Base-by-base conservation (phyloP, 1,140 invertebrate species). In the Pectinophora gossypiella region DNA sequence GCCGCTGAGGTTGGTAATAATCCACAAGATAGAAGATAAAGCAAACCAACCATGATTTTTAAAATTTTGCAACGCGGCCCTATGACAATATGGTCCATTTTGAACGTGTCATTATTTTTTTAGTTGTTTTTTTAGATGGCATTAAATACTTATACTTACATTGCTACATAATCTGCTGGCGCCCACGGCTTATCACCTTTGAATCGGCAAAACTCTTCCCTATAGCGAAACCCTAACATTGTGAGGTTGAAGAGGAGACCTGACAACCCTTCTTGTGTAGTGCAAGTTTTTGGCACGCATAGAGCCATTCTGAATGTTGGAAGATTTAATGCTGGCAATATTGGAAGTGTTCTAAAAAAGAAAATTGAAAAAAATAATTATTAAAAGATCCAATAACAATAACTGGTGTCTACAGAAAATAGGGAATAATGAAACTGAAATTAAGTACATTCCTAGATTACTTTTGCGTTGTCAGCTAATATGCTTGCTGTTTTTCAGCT, bases 201-300 rank as follows among this genome's bases (percentile, higher is more conserved):
- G 22, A 76, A 62, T 0, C 73, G 62, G 43, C 71, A 74, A 10
- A 53, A 61, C 12, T 46, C 19, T 19, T 74, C 66, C 1, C 20
- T 42, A 48, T 59, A 64, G 7, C 46, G n/a, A 10, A 73, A 47
- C 3, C 51, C 60, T 18, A 64, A 5, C 0, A 15, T n/a, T 3
- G 51, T 65, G 2, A 61, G 18, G 19, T 70, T 65, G 9, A 57
- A 54, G 2, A 64, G 10, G 3, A 72, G 13, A 10, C 40, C 53
- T 19, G 62, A 64, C 0, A 77, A 47, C 6, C 57, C 60, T 44
- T 72, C 50, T 6, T 60, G 19, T 0, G 61, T 64, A 0, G 59
- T 60, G 36, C 72, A 76, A 10, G 61, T 38, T 19, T 64, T 73
- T 3, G 75, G 75, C 36, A 76, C 54, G 44, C 75, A 78, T 4